Percentiles rank a stretch among this genome's conserved stretches.
phyloP scores from a whole-genome alignment of 2,797 vertebrate species.

The Pteronotus mesoamericanus region DNA sequence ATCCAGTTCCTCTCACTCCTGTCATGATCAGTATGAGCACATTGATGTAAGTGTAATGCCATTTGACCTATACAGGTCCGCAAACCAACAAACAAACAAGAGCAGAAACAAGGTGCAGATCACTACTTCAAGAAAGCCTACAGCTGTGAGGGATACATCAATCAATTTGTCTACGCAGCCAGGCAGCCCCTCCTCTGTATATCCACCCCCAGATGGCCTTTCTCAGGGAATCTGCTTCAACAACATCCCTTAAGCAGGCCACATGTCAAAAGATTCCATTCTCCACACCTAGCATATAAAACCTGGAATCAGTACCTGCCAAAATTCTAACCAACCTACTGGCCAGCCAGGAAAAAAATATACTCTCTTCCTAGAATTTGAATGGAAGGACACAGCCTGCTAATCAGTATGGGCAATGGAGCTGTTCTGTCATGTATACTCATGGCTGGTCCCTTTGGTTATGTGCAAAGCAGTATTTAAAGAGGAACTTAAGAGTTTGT shows the following conservation, averaged over 20 bases:
- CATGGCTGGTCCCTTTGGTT: background rate
- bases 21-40: background rate
- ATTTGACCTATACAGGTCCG: background rate
- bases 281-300: background rate
- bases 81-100: background rate
- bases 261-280: background rate
- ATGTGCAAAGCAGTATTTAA: background rate
- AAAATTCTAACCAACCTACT: background rate
- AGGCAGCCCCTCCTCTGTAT: fast-evolving
- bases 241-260: background rate
- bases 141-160: fast-evolving
- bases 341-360: background rate
- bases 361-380: background rate
- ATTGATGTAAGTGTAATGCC: background rate
- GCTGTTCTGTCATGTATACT: background rate
- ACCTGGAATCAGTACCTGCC: background rate
- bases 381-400: background rate
- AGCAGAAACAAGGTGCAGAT: background rate
- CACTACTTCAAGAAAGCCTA: background rate
- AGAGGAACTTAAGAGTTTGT: background rate
- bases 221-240: background rate
- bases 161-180: background rate
- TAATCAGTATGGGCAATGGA: fast-evolving
- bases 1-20: background rate
- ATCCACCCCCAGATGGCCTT: fast-evolving